Base-by-base conservation (phyloP, 2,797 vertebrate species). In the Acanthurus lineatus region DNA sequence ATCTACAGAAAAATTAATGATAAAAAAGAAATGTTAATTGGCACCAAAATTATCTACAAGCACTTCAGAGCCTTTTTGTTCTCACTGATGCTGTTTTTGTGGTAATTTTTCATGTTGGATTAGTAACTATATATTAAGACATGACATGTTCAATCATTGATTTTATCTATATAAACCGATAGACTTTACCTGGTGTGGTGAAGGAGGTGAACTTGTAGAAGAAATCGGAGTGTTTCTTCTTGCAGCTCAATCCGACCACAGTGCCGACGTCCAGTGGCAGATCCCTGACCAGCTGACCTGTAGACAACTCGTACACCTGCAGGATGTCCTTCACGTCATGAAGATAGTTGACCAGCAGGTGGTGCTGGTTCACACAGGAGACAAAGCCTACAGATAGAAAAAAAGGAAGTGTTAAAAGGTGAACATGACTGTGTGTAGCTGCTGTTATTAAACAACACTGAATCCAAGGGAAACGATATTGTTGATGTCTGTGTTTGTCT, bases 141-240 rank as follows among this genome's bases (percentile, higher is more conserved):
- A 40, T 40, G 9, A 8, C 10, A 40, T 40, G 40, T 40, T 40
- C 3, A 40, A 35, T 40, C 8, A 42, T 49, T 54, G 0, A 48
- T 17, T 32, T 40, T 51, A 17, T 25, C 11, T n/a, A 40, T n/a
- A 20, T 22, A 9, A 63, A 38, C 40, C 9, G 63, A 1, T 15
- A 8, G 47, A 19, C 16, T 0, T 56, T 53, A 94, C 95, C 95
- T 19, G 95, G 95, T 0, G 94, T 94, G 1, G 94, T 95, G 67
- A 95, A 96, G 49, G 94, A 96, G 56, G 93, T 94, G 84, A 95
- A 95, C 86, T 95, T 94, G 88, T 95, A 96, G 90, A 96, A 96
- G 79, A 96, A 90, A 2, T 95, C 95, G 0, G 93, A 67, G 79
- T 95, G 90, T 20, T 95, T 94, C 89, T 96, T 96, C 88, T 95